Base-by-base conservation (phyloP, 2,113 vertebrate species). In the Melanocharis versteri region DNA sequence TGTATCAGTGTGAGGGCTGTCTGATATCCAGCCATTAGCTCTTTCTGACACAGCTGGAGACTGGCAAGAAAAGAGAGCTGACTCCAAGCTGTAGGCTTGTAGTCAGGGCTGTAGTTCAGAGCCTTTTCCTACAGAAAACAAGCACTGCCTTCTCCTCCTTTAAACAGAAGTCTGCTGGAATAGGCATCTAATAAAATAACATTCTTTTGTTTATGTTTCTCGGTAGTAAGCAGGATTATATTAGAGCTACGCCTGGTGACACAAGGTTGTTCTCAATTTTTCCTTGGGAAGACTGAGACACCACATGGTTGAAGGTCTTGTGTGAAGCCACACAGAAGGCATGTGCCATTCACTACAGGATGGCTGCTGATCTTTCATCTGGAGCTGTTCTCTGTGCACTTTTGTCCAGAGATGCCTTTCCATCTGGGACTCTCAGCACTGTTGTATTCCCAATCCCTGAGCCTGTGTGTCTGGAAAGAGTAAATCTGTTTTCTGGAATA, bases 201-300 rank as follows among this genome's bases (percentile, higher is more conserved):
- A 19, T 6, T 24, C 5, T 33, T 93, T 57, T 53, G 19, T 39
- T 84, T 9, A 37, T 7, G 6, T 54, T 77, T 45, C 60, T 66
- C 47, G 1, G 0, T 18, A 40, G 40, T 31, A 56, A 85, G 40
- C 1, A 1, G 16, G 8, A 9, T 15, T 50, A 11, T 33, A 23
- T 37, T 33, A 61, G 39, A 51, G 37, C 17, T 61, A 3, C 20
- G 17, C 40, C 76, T 18, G 10, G 31, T 62, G 62, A 14, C 61
- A 75, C 8, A 42, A 12, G 7, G 5, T 56, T 60, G 40, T 24
- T 62, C 24, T 35, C 28, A 10, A 0, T 45, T 86, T 86, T 88
- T 6, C 15, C 54, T 47, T 66, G 42, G 39, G 65, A n/a, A 66
- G 21, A 39, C 14, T 1, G 4, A 15, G 14, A 14, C 26, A 54